Base-by-base conservation (phyloP, 2,888 invertebrate genomes). In the Mystacides longicornis region DNA sequence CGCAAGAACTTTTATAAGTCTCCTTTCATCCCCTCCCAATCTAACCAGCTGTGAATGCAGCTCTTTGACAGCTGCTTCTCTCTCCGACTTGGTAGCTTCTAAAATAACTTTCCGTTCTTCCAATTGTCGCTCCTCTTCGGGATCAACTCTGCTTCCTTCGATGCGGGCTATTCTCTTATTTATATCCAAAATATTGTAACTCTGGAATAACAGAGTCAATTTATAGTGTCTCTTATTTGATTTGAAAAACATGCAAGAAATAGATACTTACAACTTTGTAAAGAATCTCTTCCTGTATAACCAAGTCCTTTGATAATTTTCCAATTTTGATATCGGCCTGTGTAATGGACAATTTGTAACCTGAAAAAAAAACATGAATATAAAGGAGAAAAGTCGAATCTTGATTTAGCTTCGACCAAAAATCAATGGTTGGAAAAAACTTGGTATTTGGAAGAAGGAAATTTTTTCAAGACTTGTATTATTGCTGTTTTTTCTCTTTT, bases 251-350 rank as follows among this genome's bases (percentile, higher is more conserved):
- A n/a, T n/a, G n/a, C n/a, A n/a, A n/a, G 14, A 31, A 31, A 9
- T 31, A 14, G 23, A 18, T 43, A 72, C 74, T 74, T 69, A 83
- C 85, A 68, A 83, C 70, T 37, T 74, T 71, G 62, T 86, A 85
- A 7, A 81, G 70, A 0, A 77, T 69, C 68, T 85, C 86, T 60
- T 81, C 82, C 61, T 80, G 77, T 46, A 65, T 72, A 63, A 73
- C 72, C n/a, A 83, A 64, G 33, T 72, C 72, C 55, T 71, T 76
- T 62, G 79, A 73, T n/a, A 74, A 65, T 18, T 65, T 66, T 2
- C 66, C 67, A 52, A 76, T 74, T 60, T 76, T 77, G 59, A 66
- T 69, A 21, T 75, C 72, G 59, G 80, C 60, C 61, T 78, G 77
- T 60, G 65, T 67, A 65, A 73, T 71, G 2, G 73, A 66, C 3